A percentile compares a stretch with the other conserved stretches of the same genome.
These are phyloP conservation scores for Notothenia coriiceps DNA, from an alignment of 2,113 vertebrate genomes.

Conservation along the genomic window DNA sequence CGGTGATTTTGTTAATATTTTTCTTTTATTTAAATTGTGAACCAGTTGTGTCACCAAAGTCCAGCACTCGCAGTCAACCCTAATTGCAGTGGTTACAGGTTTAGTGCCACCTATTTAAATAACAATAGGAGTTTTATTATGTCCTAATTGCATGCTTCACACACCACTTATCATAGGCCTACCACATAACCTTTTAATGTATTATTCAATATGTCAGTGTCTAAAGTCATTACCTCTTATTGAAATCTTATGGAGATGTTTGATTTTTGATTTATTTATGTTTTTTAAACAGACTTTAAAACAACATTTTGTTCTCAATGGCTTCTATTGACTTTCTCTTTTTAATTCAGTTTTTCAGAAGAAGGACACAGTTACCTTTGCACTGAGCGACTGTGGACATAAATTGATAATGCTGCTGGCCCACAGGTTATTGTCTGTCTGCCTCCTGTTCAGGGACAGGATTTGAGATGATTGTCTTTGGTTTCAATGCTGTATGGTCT, in stretches of 20 bases:
- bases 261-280: too few species aligned
- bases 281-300: neutral
- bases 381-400: constrained; percentile 19
- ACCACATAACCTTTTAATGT: constrained; percentile 20
- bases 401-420: constrained; percentile 33
- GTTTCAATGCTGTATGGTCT: constrained; percentile 14
- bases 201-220: constrained; percentile 35
- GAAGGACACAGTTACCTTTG: constrained; percentile 8
- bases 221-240: constrained; percentile 5
- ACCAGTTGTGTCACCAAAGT: constrained; percentile 15
- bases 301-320: neutral
- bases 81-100: constrained; percentile 60
- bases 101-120: constrained; percentile 64
- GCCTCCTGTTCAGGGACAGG: constrained; percentile 4
- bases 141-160: constrained; percentile 34
- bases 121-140: constrained; percentile 61
- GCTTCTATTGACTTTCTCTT: constrained; percentile 14
- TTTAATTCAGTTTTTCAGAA: constrained; percentile 1
- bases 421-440: constrained; percentile 24
- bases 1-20: neutral
- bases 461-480: constrained; percentile 27
- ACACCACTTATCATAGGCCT: neutral
- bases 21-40: neutral
- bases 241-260: neutral
- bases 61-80: constrained; percentile 24